A percentile compares a stretch with the other conserved stretches of the same genome.
phyloP scores from a whole-genome alignment of 92 coral and sea anemone genomes.

The Phymanthus crucifer region DNA sequence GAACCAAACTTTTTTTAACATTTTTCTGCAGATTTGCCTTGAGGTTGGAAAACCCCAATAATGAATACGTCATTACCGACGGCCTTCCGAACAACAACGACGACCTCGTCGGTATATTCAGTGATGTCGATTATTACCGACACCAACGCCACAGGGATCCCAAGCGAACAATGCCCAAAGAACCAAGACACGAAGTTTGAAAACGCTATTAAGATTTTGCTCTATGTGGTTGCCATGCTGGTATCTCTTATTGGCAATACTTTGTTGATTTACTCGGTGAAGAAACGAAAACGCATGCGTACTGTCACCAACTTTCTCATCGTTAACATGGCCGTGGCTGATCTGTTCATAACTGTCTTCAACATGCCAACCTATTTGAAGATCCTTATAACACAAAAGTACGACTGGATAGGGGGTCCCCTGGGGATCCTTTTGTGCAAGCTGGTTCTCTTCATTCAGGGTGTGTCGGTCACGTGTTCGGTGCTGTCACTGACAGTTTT shows the following conservation, averaged over 20 bases:
- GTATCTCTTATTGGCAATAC: conserved; percentile 62
- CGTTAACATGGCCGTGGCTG: conserved; percentile 76
- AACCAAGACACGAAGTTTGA: conserved; percentile 39
- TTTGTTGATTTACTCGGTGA: conserved; percentile 57
- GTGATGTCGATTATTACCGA: not conserved
- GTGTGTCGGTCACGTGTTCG: conserved; percentile 69
- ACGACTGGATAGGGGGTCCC: conserved; percentile 72
- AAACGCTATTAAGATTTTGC: conserved; percentile 38
- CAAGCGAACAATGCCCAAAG: conserved; percentile 13
- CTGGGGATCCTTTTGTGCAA: conserved; percentile 67
- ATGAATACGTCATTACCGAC: not conserved
- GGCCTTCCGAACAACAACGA: not conserved
- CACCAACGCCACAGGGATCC: not conserved
- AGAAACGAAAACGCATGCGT: conserved; percentile 53
- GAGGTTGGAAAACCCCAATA: not conserved
- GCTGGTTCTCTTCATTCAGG: conserved; percentile 67
- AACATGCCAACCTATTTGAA: conserved; percentile 74
- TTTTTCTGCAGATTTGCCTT: not conserved
- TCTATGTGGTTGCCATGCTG: conserved; percentile 53
- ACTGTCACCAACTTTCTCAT: conserved; percentile 73
- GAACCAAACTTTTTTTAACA: not conserved
- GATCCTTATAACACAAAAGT: conserved; percentile 62
- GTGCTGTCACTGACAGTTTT: conserved; percentile 64
- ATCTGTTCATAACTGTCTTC: conserved; percentile 68
- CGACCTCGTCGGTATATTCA: not conserved